phyloP scores from a whole-genome alignment of 2,888 invertebrate genomes.

The Thalpophila matura region DNA sequence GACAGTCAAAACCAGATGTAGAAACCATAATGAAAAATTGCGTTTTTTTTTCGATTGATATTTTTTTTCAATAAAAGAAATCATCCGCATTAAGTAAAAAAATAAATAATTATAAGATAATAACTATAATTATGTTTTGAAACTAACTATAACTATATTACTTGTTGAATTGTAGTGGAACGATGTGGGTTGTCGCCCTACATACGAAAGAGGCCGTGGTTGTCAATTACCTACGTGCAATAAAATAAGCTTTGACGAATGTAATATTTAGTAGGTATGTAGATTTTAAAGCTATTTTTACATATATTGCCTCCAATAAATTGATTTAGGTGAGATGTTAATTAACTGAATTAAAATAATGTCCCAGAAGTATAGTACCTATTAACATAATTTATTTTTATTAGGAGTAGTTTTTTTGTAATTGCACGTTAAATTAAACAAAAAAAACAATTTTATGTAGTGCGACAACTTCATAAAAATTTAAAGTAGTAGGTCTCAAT shows the following conservation, averaged over 20 bases:
- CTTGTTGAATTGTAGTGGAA: constrained; percentile 49
- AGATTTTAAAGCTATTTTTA: constrained; percentile 23
- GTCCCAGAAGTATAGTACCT: neutral
- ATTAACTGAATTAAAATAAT: constrained; percentile 16
- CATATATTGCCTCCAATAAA: constrained; percentile 9
- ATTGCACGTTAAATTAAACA: neutral
- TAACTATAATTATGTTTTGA: no score
- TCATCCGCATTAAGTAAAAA: no score
- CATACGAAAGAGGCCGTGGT: constrained; percentile 42
- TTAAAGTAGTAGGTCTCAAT: no score
- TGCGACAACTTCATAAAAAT: no score
- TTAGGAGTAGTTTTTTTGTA: constrained; percentile 5
- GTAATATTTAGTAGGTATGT: constrained; percentile 52
- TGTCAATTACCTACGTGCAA: constrained; percentile 37
- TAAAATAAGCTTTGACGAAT: constrained; percentile 36
- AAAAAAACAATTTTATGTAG: neutral
- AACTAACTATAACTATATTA: constrained; percentile 10
- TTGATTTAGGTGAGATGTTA: neutral
- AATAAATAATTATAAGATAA: no score
- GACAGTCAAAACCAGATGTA: no score
- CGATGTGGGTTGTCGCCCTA: constrained; percentile 60
- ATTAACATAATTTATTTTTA: constrained; percentile 1
- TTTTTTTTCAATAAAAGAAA: no score
- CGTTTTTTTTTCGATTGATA: no score
- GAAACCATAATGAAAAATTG: no score